Percentiles rank a stretch among this genome's conserved stretches.
phyloP scores from a whole-genome alignment of 2,888 invertebrate genomes.

The Margaritifera margaritifera region DNA sequence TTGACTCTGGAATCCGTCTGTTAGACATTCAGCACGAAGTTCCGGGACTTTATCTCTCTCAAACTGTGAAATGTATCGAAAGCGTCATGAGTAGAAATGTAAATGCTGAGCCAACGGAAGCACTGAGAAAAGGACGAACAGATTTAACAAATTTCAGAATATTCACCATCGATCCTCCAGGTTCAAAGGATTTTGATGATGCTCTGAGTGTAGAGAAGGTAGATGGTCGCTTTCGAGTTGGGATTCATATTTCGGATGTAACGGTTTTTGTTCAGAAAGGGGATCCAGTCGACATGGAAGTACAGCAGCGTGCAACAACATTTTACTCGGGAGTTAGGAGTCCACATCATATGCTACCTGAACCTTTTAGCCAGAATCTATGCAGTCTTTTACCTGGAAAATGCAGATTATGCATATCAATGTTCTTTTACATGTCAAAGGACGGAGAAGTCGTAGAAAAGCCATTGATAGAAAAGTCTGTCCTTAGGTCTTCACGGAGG shows the following conservation, averaged over 20 bases:
- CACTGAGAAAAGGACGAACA: slow-evolving; percentile 7
- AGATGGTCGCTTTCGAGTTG: slow-evolving; percentile 27
- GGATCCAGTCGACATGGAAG: too few species aligned
- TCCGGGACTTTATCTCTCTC: slow-evolving; percentile 25
- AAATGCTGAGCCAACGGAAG: slow-evolving; percentile 13
- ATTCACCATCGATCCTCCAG: too few species aligned
- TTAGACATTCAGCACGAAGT: slow-evolving; percentile 34
- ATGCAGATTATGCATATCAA: slow-evolving; percentile 44
- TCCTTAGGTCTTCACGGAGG: slow-evolving; percentile 30
- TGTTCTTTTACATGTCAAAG: slow-evolving; percentile 39
- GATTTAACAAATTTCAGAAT: slow-evolving; percentile 33
- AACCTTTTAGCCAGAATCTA: slow-evolving; percentile 41
- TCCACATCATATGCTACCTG: slow-evolving; percentile 51
- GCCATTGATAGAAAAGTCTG: too few species aligned
- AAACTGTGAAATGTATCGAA: slow-evolving; percentile 22
- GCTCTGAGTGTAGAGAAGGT: slow-evolving; percentile 38
- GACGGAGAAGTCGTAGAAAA: too few species aligned
- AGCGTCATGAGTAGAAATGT: slow-evolving; percentile 9
- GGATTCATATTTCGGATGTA: slow-evolving; percentile 57
- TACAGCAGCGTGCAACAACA: slow-evolving; percentile 37
- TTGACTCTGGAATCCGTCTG: slow-evolving; percentile 25
- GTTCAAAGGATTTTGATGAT: slow-evolving; percentile 48
- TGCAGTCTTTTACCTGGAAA: slow-evolving; percentile 46
- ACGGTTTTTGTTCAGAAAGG: slow-evolving; percentile 30
- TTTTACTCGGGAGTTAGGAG: slow-evolving; percentile 35